A percentile compares a stretch with the other conserved stretches of the same genome.
phyloP scores from a whole-genome alignment of 53 echinoderm and acorn worm species.

The Henricia sp. region DNA sequence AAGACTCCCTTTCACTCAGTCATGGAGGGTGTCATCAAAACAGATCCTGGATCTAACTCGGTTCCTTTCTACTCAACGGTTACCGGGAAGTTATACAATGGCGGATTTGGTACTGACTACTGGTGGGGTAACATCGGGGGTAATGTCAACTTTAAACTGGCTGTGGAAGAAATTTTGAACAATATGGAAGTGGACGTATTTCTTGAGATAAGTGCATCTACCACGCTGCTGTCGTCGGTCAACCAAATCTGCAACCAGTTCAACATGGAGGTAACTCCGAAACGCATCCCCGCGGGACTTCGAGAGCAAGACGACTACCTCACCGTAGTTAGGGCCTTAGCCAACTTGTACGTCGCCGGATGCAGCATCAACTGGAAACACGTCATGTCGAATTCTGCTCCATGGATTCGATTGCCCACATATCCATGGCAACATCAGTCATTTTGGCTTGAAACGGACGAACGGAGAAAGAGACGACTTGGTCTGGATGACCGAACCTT shows the following conservation, averaged over 20 bases:
- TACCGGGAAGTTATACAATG: slow-evolving; percentile 76
- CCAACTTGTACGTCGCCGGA: slow-evolving; percentile 72
- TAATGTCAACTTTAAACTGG: slow-evolving; percentile 77
- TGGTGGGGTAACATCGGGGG: slow-evolving; percentile 94
- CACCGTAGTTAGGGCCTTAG: slow-evolving; percentile 63
- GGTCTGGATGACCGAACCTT: slow-evolving; percentile 85
- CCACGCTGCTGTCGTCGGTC: slow-evolving; percentile 77
- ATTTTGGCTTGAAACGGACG: slow-evolving; percentile 75
- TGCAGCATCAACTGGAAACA: slow-evolving; percentile 76
- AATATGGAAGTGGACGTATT: slow-evolving; percentile 72
- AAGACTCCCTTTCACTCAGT: slow-evolving; percentile 78
- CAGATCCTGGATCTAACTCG: slow-evolving; percentile 47
- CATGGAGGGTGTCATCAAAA: slow-evolving; percentile 77
- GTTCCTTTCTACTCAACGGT: slow-evolving; percentile 85
- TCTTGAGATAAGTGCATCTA: slow-evolving; percentile 85
- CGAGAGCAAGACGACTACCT: slow-evolving; percentile 80
- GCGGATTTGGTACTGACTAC: slow-evolving; percentile 77
- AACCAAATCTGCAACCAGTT: slow-evolving; percentile 73
- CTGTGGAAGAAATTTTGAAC: slow-evolving; percentile 70
- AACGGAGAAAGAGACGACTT: slow-evolving; percentile 74
- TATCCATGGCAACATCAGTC: slow-evolving; percentile 95
- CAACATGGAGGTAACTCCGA: slow-evolving; percentile 48
- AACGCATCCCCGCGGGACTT: slow-evolving; percentile 68
- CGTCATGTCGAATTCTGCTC: slow-evolving; percentile 58
- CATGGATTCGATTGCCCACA: slow-evolving; percentile 72